Evolutionary conservation across 2,888 invertebrate genomes (phyloP).

Genomic region (Ctena decussata): DNA sequence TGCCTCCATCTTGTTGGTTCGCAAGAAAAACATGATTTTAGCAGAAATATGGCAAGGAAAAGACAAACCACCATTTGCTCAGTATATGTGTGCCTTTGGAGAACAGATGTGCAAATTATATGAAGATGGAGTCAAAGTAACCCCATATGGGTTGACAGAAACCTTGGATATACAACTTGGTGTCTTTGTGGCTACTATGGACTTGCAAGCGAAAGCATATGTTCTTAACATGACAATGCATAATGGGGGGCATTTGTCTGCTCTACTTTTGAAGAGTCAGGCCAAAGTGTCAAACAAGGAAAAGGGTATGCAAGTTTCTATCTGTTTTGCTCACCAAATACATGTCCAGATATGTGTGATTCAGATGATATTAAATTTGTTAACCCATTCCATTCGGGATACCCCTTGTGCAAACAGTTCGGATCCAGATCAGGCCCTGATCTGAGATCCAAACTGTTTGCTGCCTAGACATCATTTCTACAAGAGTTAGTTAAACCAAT

Average conservation of each 20-base stretch:
- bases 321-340: constrained; percentile 25
- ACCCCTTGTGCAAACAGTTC: too few species aligned
- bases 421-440: too few species aligned
- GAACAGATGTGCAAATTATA: constrained; percentile 35
- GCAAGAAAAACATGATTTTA: constrained; percentile 55
- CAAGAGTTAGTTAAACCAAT: too few species aligned
- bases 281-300: constrained; percentile 40
- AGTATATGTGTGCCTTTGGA: constrained; percentile 33
- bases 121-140: constrained; percentile 44
- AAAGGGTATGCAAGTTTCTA: constrained; percentile 44
- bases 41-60: constrained; percentile 63
- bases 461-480: too few species aligned
- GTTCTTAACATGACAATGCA: constrained; percentile 62
- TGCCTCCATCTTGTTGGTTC: constrained; percentile 40
- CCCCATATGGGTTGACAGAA: constrained; percentile 1
- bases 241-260: constrained; percentile 66
- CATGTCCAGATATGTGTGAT: background rate
- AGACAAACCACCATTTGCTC: constrained; percentile 59
- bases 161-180: constrained; percentile 37
- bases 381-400: too few species aligned
- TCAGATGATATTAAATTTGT: too few species aligned
- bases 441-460: too few species aligned
- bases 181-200: constrained; percentile 47
- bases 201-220: constrained; percentile 64
- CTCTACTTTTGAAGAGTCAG: constrained; percentile 66